A percentile compares a stretch with the other conserved stretches of the same genome.
These are phyloP conservation scores for Cacoxenus indagator DNA, from an alignment of 2,888 invertebrate species.

Conservation along the genomic window DNA sequence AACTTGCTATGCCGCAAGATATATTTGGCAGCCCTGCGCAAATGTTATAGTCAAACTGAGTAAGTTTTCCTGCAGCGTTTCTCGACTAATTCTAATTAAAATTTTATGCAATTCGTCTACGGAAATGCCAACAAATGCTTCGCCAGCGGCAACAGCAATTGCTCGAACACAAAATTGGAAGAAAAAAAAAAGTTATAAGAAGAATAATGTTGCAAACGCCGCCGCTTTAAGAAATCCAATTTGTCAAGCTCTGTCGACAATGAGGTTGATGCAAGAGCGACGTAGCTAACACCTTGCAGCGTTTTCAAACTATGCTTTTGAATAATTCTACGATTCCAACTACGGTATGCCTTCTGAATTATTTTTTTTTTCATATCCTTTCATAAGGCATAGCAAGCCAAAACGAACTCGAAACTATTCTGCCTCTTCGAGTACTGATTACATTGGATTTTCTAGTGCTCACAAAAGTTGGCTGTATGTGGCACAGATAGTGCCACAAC, in stretches of 20 bases:
- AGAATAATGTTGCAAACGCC: background rate
- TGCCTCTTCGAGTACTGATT: background rate
- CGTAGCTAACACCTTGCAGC: conserved; percentile 8
- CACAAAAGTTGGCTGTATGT: conserved; percentile 2
- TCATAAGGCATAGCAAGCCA: conserved; percentile 17
- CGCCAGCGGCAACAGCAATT: conserved; percentile 2
- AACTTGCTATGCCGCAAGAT: background rate
- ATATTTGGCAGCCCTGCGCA: background rate
- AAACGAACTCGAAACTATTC: background rate
- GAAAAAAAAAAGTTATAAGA: background rate
- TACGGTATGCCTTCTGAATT: too few species aligned
- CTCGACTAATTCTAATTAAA: conserved; percentile 14
- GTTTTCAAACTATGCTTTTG: conserved; percentile 16
- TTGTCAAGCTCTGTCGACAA: background rate
- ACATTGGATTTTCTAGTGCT: background rate
- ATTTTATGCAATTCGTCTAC: conserved; percentile 8
- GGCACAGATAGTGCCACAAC: background rate
- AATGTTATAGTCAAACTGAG: background rate
- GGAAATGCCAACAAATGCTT: background rate
- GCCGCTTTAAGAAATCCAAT: conserved; percentile 15
- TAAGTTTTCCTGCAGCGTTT: background rate
- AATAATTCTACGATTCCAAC: conserved; percentile 11
- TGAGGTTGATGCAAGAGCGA: background rate
- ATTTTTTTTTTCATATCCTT: too few species aligned
- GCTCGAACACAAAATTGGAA: conserved; percentile 2